Base-by-base conservation (phyloP, 2,113 vertebrate species). In the Hipposideros armiger region DNA sequence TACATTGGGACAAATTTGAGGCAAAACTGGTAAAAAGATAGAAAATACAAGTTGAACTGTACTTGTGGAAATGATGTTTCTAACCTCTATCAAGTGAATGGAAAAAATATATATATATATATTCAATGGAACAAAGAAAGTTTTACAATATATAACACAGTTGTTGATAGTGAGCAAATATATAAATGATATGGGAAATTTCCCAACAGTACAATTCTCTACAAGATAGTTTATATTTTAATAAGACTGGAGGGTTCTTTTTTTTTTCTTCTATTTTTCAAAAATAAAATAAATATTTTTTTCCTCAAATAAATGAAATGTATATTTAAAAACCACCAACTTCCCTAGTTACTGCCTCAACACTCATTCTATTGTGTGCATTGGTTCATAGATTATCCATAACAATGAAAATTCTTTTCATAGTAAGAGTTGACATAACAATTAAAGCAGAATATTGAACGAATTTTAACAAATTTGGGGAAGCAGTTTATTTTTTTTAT, bases 401-500 rank as follows among this genome's bases (percentile, higher is more conserved):
- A 56, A 66, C 69, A 91, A 50, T 87, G n/a, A 94, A 80, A 70
- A 90, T 92, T 73, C 28, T 94, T 97, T 81, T 77, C 60, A 82
- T 69, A 42, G 9, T 85, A 81, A 32, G 36, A 60, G 32, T 87
- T 87, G 40, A 90, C 85, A 73, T 28, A 69, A 81, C 4, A 83
- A 52, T 70, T 64, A 76, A 67, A 95, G 60, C 67, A 84, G 66
- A 69, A 81, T 93, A 87, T 30, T 90, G 70, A 87, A 81, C 36
- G 77, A 42, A n/a, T 90, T 92, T 95, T 92, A 76, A 91, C 36
- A 92, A 83, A 95, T 90, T 81, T 96, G 47, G 13, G 42, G 19
- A 85, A 88, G 15, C 60, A 88, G 36, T 93, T 95, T 77, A 85
- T 95, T 97, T 95, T 10, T 24, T 95, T 94, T 87, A 87, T 82